Conservation (phyloP, 2,113 vertebrate species). For the Cercocebus atys region DNA sequence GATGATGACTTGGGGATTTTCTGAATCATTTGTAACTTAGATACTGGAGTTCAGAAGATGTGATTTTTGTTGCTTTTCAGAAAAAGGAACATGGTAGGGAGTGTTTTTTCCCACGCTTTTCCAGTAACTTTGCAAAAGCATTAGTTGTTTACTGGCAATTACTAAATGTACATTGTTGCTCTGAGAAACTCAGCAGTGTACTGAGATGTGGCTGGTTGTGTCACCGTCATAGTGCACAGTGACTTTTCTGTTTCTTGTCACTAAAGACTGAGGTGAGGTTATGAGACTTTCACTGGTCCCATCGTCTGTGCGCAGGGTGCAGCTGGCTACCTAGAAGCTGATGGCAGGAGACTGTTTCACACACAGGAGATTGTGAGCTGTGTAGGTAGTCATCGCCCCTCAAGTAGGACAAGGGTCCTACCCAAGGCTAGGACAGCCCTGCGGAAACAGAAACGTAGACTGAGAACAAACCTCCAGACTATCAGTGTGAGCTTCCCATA, state of each 20-base stretch:
- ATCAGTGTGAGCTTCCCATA: neutral
- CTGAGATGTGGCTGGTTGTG: neutral
- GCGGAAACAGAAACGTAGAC: neutral
- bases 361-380: neutral
- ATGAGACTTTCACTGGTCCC: neutral
- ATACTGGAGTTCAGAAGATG: neutral
- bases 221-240: neutral
- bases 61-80: constrained; percentile 41
- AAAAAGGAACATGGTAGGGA: neutral
- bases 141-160: neutral
- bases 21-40: neutral
- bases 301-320: neutral
- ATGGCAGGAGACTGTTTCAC: neutral
- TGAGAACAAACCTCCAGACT: constrained; percentile 8
- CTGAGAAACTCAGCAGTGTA: neutral
- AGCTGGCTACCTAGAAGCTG: neutral
- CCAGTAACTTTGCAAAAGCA: constrained; percentile 12
- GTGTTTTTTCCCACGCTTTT: neutral
- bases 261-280: neutral
- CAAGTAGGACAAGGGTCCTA: neutral
- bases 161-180: neutral
- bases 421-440: neutral
- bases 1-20: neutral
- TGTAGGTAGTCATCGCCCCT: neutral
- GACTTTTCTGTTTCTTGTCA: neutral